phyloP scores from a whole-genome alignment of 1,140 invertebrate species.

The Zaprionus gabonicus region DNA sequence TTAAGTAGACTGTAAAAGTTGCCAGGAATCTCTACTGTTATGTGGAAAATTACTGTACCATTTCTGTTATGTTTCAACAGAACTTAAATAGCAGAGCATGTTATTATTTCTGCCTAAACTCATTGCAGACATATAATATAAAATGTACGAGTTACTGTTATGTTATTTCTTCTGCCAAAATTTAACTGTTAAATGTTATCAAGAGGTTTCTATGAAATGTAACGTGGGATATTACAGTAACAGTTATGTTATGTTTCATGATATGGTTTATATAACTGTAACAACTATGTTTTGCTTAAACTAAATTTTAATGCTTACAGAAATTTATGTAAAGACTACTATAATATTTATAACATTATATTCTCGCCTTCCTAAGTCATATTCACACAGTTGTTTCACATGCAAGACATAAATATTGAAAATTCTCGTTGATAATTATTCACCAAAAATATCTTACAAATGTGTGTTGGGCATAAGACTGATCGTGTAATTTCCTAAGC shows the following conservation, averaged over 20 bases:
- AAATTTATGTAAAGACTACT: no score
- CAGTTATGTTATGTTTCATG: background rate
- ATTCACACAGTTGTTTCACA: slow-evolving; percentile 17
- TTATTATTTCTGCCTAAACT: no score
- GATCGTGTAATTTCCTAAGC: background rate
- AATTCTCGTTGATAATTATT: background rate
- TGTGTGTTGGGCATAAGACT: slow-evolving; percentile 7
- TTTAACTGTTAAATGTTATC: background rate
- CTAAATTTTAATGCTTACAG: no score
- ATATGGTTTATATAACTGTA: background rate
- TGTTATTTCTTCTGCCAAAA: background rate
- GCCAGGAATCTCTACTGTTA: background rate
- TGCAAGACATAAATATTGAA: slow-evolving; percentile 15
- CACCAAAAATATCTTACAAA: slow-evolving; percentile 28
- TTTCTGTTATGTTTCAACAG: background rate
- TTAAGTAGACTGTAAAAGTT: background rate
- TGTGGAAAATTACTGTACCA: background rate
- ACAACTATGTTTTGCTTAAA: background rate
- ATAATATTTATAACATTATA: background rate
- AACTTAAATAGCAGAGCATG: no score
- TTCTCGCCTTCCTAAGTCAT: background rate
- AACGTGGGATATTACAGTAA: background rate
- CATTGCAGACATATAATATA: no score
- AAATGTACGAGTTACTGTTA: no score
- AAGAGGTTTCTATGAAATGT: no score